These are phyloP conservation scores for Fregetta grallaria DNA, from an alignment of 2,113 vertebrate species.

Conservation along the genomic window DNA sequence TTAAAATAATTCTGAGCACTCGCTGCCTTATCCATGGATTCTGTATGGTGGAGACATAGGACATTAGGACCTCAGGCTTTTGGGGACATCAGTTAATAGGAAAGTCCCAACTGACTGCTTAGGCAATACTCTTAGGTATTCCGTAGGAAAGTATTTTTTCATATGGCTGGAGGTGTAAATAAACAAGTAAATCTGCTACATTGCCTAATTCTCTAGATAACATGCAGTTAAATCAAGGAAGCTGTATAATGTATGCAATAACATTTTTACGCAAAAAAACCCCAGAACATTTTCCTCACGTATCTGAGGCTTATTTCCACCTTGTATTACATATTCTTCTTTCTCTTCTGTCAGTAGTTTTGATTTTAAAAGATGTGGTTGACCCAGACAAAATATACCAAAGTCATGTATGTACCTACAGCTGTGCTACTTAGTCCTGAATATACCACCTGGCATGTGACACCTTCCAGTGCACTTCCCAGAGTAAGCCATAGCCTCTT, in stretches of 20 bases:
- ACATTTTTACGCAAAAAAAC: background rate
- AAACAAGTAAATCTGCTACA: background rate
- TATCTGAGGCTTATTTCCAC: background rate
- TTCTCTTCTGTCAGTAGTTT: background rate
- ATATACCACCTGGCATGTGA: background rate
- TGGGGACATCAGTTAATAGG: background rate
- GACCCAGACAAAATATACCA: background rate
- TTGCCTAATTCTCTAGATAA: background rate
- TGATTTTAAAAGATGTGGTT: background rate
- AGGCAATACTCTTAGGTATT: background rate
- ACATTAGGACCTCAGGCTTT: background rate
- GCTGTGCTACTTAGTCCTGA: background rate
- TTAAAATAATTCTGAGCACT: background rate
- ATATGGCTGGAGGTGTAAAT: background rate
- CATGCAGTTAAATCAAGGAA: background rate
- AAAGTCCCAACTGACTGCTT: background rate
- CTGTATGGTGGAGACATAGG: background rate
- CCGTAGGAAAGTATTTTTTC: background rate
- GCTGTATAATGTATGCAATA: background rate
- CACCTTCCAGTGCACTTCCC: background rate
- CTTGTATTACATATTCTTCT: background rate
- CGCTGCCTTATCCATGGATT: accelerated
- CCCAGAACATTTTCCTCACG: background rate
- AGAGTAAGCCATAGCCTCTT: background rate
- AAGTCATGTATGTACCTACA: background rate